Evolutionary conservation across 2,113 vertebrate genomes (phyloP), one percentile per base, ranked within the genome.

Genomic region (Myrmecophaga tridactyla): DNA sequence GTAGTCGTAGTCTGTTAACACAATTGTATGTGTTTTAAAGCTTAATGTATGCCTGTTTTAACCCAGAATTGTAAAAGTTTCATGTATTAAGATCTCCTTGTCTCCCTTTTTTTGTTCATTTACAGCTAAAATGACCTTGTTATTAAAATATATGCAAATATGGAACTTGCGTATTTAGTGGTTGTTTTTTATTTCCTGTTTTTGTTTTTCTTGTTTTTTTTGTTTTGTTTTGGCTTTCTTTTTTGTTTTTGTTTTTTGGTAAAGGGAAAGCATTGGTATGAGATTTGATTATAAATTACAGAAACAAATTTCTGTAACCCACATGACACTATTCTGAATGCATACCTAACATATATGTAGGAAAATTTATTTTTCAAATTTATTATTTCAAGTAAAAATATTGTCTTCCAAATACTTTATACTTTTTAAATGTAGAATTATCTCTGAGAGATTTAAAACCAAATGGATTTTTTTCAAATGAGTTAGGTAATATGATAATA

Each of bases 141-240:
- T 98, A 98, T 98, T 98, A 98, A 98, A 98, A 87, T 97, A 97
- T 98, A 97, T 96, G 94, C 83, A 97, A 82, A 92, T 94, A 89
- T 41, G 65, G 73, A 96, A 60, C 43, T 86, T 96, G 85, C 92
- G 62, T 90, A 77, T 46, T 72, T 89, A 43, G 65, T 94, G 83
- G 31, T 93, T 69, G 4, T 15, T 69, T 86, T 78, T 91, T 76
- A 82, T 82, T 76, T 27, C 27, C 51, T n/a, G 17, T 46, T 41
- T n/a, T n/a, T n/a, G n/a, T n/a, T n/a, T n/a, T n/a, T n/a, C n/a
- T n/a, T n/a, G n/a, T n/a, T n/a, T n/a, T n/a, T n/a, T n/a, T n/a
- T n/a, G n/a, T n/a, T n/a, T n/a, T n/a, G n/a, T n/a, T n/a, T n/a
- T n/a, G 60, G 8, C 46, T 39, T 36, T 90, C 25, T 62, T n/a